These are phyloP conservation scores for Telenomus remus DNA, from an alignment of 1,140 invertebrate species.

Conservation along the genomic window DNA sequence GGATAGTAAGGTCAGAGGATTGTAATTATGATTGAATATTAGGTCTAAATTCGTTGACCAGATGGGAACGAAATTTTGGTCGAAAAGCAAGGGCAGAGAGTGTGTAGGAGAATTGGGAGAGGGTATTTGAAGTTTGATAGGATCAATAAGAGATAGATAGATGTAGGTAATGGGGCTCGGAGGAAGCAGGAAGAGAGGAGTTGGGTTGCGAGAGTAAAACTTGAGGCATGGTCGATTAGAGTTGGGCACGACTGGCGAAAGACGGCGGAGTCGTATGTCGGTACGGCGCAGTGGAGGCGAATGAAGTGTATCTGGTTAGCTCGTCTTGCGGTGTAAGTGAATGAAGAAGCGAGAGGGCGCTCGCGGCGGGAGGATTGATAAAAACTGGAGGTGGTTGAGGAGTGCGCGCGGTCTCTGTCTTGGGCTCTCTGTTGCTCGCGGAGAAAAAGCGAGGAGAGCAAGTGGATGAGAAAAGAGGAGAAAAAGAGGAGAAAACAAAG, in stretches of 20 bases:
- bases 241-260: background rate
- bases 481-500: constrained; percentile 54
- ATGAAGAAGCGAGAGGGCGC: constrained; percentile 34
- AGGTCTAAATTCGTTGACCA: too few relatives aligned
- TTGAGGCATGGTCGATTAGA: background rate
- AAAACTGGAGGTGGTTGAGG: constrained; percentile 27
- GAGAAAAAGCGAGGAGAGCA: constrained; percentile 37
- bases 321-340: constrained; percentile 34
- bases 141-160: too few relatives aligned
- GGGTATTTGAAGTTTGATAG: too few relatives aligned
- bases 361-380: constrained; percentile 21
- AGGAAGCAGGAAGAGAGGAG: too few relatives aligned
- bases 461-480: constrained; percentile 42
- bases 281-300: constrained; percentile 1
- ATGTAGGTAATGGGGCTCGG: too few relatives aligned
- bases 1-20: too few relatives aligned
- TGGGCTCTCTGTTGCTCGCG: constrained; percentile 15
- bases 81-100: too few relatives aligned
- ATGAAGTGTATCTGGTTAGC: constrained; percentile 8
- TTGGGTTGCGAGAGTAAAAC: background rate
- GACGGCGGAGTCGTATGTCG: background rate
- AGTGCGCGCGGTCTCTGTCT: constrained; percentile 18
- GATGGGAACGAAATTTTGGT: too few relatives aligned
- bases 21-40: too few relatives aligned
- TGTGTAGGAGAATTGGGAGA: too few relatives aligned